These are phyloP conservation scores for Tylochromis polylepis DNA, from an alignment of 2,113 vertebrate species.

Conservation along the genomic window DNA sequence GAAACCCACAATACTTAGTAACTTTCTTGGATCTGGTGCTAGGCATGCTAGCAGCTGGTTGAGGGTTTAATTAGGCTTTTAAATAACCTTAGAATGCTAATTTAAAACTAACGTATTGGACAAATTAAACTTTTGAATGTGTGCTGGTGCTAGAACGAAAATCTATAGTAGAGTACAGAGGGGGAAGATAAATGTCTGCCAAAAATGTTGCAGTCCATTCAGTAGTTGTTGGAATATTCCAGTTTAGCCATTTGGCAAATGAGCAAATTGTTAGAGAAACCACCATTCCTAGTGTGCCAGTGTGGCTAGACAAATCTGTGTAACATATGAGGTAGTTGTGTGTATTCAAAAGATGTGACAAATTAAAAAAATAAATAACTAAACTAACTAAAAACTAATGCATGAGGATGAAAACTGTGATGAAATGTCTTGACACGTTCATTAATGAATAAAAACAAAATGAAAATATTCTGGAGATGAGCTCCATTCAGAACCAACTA, in stretches of 20 bases:
- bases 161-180: background rate
- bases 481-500: background rate
- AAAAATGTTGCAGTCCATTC: background rate
- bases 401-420: background rate
- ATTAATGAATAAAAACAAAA: too few relatives aligned
- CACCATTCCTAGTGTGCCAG: background rate
- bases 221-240: background rate
- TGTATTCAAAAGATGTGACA: background rate
- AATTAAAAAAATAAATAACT: background rate
- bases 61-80: background rate
- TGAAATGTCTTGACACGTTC: too few relatives aligned
- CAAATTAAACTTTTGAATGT: background rate
- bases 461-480: too few relatives aligned
- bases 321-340: background rate
- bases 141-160: background rate
- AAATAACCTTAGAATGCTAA: background rate
- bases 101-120: background rate
- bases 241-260: background rate
- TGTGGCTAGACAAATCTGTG: background rate
- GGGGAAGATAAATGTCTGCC: background rate
- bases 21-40: background rate
- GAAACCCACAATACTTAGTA: background rate
- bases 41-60: background rate
- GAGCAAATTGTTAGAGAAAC: background rate
- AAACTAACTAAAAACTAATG: background rate